These are phyloP conservation scores for Pemphredon lugubris DNA, from an alignment of 2,888 invertebrate species.

Conservation along the genomic window DNA sequence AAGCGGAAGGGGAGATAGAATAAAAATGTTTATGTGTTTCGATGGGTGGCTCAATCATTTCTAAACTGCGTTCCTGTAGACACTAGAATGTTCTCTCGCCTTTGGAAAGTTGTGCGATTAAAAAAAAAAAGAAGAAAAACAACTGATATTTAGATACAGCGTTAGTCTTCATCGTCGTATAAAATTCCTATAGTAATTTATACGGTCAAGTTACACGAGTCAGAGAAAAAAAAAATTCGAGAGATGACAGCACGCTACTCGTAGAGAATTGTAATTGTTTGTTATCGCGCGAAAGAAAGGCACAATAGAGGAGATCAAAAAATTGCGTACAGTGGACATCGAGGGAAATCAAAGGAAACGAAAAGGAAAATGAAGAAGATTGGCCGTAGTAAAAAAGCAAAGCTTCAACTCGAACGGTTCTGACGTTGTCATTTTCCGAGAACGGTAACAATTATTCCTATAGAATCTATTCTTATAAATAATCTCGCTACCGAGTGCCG, in stretches of 20 bases:
- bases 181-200: no score
- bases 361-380: background rate
- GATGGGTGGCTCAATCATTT: conserved; percentile 52
- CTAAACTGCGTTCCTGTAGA: conserved; percentile 33
- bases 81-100: conserved; percentile 21
- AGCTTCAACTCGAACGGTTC: conserved; percentile 45
- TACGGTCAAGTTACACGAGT: no score
- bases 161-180: no score
- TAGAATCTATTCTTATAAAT: conserved; percentile 60
- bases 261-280: conserved; percentile 1
- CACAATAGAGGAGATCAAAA: no score
- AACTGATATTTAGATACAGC: no score
- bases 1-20: conserved; percentile 47
- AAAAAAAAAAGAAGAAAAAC: background rate
- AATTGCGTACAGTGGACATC: no score
- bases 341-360: background rate
- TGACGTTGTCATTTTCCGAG: conserved; percentile 46
- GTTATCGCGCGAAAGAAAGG: no score
- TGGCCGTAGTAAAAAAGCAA: conserved; percentile 10
- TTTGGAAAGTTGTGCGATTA: conserved; percentile 1
- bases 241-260: background rate
- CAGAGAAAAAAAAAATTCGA: no score
- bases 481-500: conserved; percentile 43
- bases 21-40: conserved; percentile 74
- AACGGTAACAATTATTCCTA: conserved; percentile 51